A percentile compares a stretch with the other conserved stretches of the same genome.
Evolutionary conservation across 37 sponge, comb jelly and placozoan species (phyloP).

Genomic region (Crambe crambe): DNA sequence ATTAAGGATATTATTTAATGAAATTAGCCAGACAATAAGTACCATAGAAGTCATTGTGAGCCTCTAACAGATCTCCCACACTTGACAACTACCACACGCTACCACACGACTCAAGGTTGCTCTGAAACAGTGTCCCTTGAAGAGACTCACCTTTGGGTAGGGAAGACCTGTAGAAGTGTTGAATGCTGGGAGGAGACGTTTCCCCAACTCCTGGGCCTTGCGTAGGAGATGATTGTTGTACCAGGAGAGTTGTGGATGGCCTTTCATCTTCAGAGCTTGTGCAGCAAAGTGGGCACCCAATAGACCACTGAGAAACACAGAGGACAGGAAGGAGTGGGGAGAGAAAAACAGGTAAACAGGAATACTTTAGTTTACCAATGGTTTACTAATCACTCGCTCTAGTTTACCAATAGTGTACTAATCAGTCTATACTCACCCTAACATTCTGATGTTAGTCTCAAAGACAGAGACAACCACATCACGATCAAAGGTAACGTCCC

Average conservation of each 20-base stretch:
- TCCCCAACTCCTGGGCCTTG: constrained; percentile 77
- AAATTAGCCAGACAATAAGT: too few species aligned
- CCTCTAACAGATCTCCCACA: too few species aligned
- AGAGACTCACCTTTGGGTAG: constrained; percentile 87
- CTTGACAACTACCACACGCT: too few species aligned
- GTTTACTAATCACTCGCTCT: neutral
- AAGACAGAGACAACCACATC: constrained; percentile 94
- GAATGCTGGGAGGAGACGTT: constrained; percentile 92
- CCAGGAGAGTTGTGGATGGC: constrained; percentile 73
- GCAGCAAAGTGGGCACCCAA: constrained; percentile 93
- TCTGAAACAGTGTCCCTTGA: too few species aligned
- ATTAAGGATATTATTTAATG: too few species aligned
- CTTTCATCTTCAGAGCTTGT: constrained; percentile 58
- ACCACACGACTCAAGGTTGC: too few species aligned
- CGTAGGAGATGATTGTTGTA: constrained; percentile 79
- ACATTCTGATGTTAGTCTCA: constrained; percentile 95
- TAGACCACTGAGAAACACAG: constrained; percentile 71
- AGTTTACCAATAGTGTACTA: neutral
- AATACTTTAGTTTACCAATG: neutral
- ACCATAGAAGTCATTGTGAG: too few species aligned
- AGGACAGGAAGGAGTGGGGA: neutral
- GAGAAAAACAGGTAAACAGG: neutral
- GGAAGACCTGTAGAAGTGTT: constrained; percentile 93
- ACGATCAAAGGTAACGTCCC: constrained; percentile 77
- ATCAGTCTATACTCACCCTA: constrained; percentile 72